Evolutionary conservation across 2,113 vertebrate species (phyloP).

Genomic region (Chloropsis cyanopogon): DNA sequence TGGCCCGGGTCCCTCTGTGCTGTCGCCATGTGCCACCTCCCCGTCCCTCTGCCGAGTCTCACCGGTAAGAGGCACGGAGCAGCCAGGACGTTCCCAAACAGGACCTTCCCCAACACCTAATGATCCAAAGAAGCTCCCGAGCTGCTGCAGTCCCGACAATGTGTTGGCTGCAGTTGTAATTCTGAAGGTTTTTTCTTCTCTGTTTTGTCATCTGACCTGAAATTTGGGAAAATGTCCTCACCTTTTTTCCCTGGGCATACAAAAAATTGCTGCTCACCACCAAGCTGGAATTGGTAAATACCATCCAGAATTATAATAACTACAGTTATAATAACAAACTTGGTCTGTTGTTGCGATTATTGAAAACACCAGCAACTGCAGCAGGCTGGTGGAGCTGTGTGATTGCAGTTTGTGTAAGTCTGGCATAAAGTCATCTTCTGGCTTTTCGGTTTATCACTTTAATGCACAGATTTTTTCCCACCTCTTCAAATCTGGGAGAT

Average conservation of each 20-base stretch:
- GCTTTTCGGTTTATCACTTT: neutral
- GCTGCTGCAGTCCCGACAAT: accelerated
- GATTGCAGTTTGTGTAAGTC: neutral
- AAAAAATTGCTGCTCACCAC: neutral
- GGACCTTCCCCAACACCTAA: accelerated
- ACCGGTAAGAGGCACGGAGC: accelerated
- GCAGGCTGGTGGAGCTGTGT: neutral
- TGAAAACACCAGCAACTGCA: neutral
- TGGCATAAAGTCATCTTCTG: neutral
- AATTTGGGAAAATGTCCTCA: neutral
- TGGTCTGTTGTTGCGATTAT: neutral
- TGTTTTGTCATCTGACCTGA: neutral
- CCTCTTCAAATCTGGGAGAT: neutral
- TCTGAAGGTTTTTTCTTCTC: neutral
- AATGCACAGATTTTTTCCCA: neutral
- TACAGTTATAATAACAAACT: neutral
- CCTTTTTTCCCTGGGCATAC: neutral
- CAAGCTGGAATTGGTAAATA: neutral
- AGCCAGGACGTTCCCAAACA: accelerated
- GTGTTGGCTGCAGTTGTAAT: neutral
- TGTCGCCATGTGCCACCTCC: neutral
- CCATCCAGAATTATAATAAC: neutral
- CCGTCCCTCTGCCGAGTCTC: accelerated
- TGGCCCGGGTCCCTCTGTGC: neutral
- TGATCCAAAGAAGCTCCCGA: neutral